A percentile compares a stretch with the other conserved stretches of the same genome.
phyloP scores from a whole-genome alignment of 2,888 invertebrate genomes.

The Agrotis segetum region DNA sequence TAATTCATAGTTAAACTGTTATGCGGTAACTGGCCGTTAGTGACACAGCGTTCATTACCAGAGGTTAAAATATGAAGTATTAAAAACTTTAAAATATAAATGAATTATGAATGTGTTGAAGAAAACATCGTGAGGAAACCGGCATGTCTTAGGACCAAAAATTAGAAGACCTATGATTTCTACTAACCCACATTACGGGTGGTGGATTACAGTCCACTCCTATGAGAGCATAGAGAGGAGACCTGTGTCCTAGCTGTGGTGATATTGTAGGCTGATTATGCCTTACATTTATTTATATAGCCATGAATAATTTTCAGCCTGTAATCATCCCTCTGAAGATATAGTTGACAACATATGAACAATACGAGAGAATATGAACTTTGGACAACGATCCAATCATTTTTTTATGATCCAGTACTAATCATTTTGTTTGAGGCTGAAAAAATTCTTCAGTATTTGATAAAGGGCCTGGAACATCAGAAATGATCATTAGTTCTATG shows the following conservation, averaged over 20 bases:
- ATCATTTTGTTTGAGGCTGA: no score
- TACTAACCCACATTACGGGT: no score
- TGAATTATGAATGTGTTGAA: no score
- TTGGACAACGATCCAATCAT: background rate
- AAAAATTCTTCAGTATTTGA: background rate
- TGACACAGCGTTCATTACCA: conserved; percentile 9
- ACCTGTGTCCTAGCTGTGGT: no score
- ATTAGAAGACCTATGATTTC: no score
- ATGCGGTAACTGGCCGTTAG: conserved; percentile 43
- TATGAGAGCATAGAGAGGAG: no score
- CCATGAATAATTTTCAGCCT: background rate
- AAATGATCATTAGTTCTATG: background rate
- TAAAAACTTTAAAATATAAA: background rate
- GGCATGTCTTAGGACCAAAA: no score
- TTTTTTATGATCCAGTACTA: no score
- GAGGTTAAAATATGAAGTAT: conserved; percentile 19
- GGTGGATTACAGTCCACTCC: no score
- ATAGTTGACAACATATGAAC: background rate
- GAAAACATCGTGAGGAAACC: no score
- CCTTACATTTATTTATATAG: background rate
- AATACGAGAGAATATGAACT: background rate
- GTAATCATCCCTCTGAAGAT: background rate
- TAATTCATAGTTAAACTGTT: conserved; percentile 63
- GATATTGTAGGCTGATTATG: no score
- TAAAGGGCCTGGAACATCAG: background rate